phyloP scores from a whole-genome alignment of 2,113 vertebrate species.

The Vireo altiloquus region DNA sequence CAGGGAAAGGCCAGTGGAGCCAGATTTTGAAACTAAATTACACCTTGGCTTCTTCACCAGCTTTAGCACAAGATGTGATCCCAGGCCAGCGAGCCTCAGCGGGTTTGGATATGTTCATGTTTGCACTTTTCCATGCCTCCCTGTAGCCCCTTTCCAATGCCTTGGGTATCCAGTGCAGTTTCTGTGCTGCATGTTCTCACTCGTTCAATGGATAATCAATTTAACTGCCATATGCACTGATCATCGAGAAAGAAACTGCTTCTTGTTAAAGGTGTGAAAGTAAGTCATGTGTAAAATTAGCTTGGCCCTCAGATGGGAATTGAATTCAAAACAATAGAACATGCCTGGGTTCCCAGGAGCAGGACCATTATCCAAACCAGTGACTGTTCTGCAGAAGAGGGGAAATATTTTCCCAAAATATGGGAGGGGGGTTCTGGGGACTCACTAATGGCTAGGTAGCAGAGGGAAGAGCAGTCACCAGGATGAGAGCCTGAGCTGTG shows the following conservation, averaged over 20 bases:
- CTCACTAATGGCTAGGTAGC: background rate
- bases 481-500: fast-evolving
- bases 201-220: background rate
- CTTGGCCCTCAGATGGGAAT: conserved; percentile 16
- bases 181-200: background rate
- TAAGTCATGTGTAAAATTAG: conserved; percentile 15
- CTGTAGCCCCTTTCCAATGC: background rate
- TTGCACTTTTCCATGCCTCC: background rate
- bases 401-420: background rate
- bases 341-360: background rate
- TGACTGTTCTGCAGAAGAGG: background rate
- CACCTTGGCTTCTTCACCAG: background rate
- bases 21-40: background rate
- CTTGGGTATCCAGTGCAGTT: background rate
- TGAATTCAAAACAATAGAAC: background rate
- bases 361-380: background rate
- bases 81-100: fast-evolving
- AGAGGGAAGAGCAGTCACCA: fast-evolving
- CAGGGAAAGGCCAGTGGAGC: background rate
- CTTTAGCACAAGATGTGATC: background rate
- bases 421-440: background rate
- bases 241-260: background rate
- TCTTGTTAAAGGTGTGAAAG: conserved; percentile 38
- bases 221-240: background rate
- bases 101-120: background rate